Evolutionary conservation across 2,797 vertebrate genomes (phyloP), one percentile per base, ranked within the genome.

Genomic region (Podarcis lilfordi): DNA sequence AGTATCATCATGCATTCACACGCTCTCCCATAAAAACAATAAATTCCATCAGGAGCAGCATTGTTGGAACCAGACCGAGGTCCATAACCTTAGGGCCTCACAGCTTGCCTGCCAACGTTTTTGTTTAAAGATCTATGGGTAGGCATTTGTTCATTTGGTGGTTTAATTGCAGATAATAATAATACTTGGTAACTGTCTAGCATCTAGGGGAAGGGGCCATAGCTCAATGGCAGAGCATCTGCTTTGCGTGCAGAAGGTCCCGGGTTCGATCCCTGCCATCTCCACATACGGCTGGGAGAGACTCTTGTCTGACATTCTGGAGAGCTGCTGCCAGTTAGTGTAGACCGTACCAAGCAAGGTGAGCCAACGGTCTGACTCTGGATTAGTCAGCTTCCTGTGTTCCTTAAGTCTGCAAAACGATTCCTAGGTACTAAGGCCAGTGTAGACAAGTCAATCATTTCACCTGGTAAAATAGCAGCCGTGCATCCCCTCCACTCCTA

Each of bases 111-210:
- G 93, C 86, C 93, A 91, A 86, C 89, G 88, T 91, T 66, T 66
- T 68, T 74, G 11, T 87, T 86, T 91, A 68, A 94, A 93, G 66
- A 93, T 90, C 93, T 78, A 89, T 0, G 43, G 89, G 29, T 88
- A 93, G 94, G 92, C 78, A 88, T 87, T 95, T 93, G 92, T 93
- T 93, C 91, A 92, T 94, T 94, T 94, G 92, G 91, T 92, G 92
- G 93, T 86, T 91, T 84, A 10, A 1, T 61, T 0, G 1, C 35
- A 5, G 69, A 82, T 15, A 80, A 43, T n/a, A 37, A 89, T 82
- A 89, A 77, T 43, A 9, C 76, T 25, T 11, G 3, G 5, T 8
- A 75, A 50, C 50, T 85, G 37, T 64, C 15, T 37, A 9, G 83
- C 35, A 66, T 81, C 43, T 61, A 64, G 61, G 61, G 61, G 61